A percentile compares a stretch with the other conserved stretches of the same genome.
These are phyloP conservation scores for Octonoba sinensis DNA, from an alignment of 2,888 invertebrate genomes.

Conservation along the genomic window DNA sequence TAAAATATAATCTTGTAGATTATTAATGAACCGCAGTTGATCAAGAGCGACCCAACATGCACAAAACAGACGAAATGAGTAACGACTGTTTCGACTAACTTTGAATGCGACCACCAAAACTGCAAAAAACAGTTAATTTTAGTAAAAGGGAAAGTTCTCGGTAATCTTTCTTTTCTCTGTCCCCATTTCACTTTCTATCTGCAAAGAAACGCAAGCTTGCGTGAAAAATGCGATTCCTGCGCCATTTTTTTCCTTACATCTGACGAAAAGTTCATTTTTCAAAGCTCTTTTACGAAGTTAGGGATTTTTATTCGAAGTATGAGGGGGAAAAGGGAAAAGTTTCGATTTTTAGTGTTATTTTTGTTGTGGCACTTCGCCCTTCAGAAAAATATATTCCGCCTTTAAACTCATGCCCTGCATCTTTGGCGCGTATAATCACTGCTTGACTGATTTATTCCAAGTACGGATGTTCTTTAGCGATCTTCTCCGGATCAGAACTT, in stretches of 20 bases:
- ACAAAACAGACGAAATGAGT: too few relatives aligned
- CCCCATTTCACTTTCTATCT: too few relatives aligned
- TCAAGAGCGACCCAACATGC: too few relatives aligned
- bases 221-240: conserved; percentile 56
- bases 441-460: conserved; percentile 51
- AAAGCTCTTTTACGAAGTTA: conserved; percentile 62
- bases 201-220: conserved; percentile 48
- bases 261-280: conserved; percentile 60
- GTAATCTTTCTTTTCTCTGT: too few relatives aligned
- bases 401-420: background rate
- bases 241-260: conserved; percentile 14
- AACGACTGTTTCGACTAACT: too few relatives aligned
- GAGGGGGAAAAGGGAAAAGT: background rate
- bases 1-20: too few relatives aligned
- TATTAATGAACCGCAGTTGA: too few relatives aligned
- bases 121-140: too few relatives aligned
- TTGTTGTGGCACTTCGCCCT: conserved; percentile 1
- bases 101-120: too few relatives aligned
- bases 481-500: conserved; percentile 44
- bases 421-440: conserved; percentile 53
- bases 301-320: conserved; percentile 41
- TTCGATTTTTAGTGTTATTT: conserved; percentile 34
- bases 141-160: too few relatives aligned
- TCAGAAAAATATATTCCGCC: background rate
- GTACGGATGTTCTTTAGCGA: conserved; percentile 44